Evolutionary conservation across 2,797 vertebrate genomes (phyloP), one percentile per base, ranked within the genome.

Genomic region (Alectoris magna): DNA sequence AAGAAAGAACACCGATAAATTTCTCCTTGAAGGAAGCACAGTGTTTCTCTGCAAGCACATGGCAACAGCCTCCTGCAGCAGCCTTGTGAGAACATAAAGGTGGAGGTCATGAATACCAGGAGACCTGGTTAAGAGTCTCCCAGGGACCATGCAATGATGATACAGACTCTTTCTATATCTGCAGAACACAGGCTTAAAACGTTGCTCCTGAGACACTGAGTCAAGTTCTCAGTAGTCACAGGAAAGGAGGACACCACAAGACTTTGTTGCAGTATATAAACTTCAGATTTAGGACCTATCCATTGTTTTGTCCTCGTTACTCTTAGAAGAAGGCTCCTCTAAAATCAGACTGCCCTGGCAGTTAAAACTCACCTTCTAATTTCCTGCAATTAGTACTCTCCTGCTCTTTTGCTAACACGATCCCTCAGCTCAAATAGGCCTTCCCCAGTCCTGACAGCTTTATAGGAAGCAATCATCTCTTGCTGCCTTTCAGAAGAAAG

Each of bases 1-100:
- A 87, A 93, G 76, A 87, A 91, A 74, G 58, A 89, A 77, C 27
- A 60, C 49, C 19, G 73, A 53, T 66, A 84, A 88, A 70, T 34
- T 82, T 91, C 24, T 27, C 31, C 27, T 76, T 41, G 79, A 81
- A 79, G 51, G 38, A 86, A 71, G 62, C 16, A 77, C 38, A 29
- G 21, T 8, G 31, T 64, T 34, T 66, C 27, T 68, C 74, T 82
- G 75, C 64, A 87, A 87, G 53, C 38, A 66, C 0, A 1, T 12
- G 67, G 44, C 34, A 83, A 11, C 26, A 51, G 80, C 17, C 3
- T 2, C 22, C 39, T 46, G 38, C 34, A 93, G 41, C 58, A 93
- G 41, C 58, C 38, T 58, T 58, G 36, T 55, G 78, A 72, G 67
- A 88, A 62, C 5, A 17, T 3, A 26, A 82, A 83, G 36, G 29